Base-by-base conservation (phyloP, 1,140 invertebrate species). In the Drosophila lowei region DNA sequence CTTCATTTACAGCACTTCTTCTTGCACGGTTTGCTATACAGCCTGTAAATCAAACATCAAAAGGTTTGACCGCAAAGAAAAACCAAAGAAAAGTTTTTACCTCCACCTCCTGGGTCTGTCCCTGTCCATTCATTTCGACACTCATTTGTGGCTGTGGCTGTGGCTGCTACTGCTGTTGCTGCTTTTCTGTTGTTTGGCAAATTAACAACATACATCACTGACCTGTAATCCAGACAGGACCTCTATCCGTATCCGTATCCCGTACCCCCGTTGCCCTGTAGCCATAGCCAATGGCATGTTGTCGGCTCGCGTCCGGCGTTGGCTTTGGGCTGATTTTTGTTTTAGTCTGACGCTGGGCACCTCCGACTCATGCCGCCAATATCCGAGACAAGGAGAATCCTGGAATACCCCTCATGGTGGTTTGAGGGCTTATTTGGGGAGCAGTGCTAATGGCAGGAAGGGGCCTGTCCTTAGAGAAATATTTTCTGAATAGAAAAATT, bases 121-220 rank as follows among this genome's bases (percentile, higher is more conserved):
- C 21, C 25, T 50, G 58, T n/a, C 28, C 54, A 41, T 50, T 49
- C 47, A 54, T 55, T 47, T 23, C 18, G 23, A 5, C 44, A 60
- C 21, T 49, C 44, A 56, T 61, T 54, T 60, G 72, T 54, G 68
- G 58, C 59, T 54, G 43, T 43, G 67, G 54, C 62, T 54, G 47
- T 21, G 41, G n/a, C 42, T 41, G 23, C 48, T 34, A 38, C 28
- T 50, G 46, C 38, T 21, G 41, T 9, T 30, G 30, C 30, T 34
- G 30, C 30, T 38, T 11, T 13, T 38, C 54, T 63, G 61, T 61
- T 80, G 54, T 60, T 84, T 64, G 52, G 71, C 79, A 84, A 84
- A 84, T 84, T 79, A 84, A 66, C 71, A 76, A 54, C 66, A 84
- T 84, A 84, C 66, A 84, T 84, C 79, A 72, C 72, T 79, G 75